phyloP scores from a whole-genome alignment of 1,140 invertebrate species.

The Monochamus saltuarius region DNA sequence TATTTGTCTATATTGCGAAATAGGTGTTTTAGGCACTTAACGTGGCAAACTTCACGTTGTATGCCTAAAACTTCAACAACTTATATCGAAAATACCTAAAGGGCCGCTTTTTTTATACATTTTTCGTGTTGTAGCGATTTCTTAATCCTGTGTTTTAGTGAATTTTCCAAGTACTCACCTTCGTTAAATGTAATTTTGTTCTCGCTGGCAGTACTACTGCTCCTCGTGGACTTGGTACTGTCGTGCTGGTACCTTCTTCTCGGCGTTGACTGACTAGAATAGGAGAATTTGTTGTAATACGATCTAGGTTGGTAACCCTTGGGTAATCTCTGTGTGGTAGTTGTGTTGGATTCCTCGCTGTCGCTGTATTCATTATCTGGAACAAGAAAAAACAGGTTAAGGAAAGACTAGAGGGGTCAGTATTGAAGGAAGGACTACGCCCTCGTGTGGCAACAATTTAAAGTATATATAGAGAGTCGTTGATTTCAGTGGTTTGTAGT shows the following conservation, averaged over 20 bases:
- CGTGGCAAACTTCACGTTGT: too few relatives aligned
- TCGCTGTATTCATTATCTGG: conserved; percentile 43
- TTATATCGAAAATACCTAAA: too few relatives aligned
- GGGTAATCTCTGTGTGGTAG: conserved; percentile 30
- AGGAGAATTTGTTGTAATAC: conserved; percentile 39
- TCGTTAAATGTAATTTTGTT: conserved; percentile 50
- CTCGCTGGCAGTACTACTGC: conserved; percentile 47
- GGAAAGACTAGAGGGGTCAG: neutral
- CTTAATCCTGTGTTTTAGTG: neutral
- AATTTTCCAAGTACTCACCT: conserved; percentile 34
- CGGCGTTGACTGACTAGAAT: conserved; percentile 48
- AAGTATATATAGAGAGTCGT: too few relatives aligned
- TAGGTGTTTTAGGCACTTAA: too few relatives aligned
- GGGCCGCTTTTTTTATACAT: too few relatives aligned
- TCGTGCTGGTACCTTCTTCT: conserved; percentile 42
- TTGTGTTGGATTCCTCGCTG: conserved; percentile 43
- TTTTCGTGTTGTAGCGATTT: too few relatives aligned
- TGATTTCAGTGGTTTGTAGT: too few relatives aligned
- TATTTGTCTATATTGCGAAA: too few relatives aligned
- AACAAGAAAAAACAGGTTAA: conserved; percentile 23
- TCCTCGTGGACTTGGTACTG: conserved; percentile 41
- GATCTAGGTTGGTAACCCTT: conserved; percentile 30
- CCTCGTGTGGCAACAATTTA: too few relatives aligned
- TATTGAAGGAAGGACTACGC: too few relatives aligned
- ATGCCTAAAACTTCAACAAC: too few relatives aligned